A percentile compares a stretch with the other conserved stretches of the same genome.
Evolutionary conservation across 2,888 invertebrate species (phyloP).

Genomic region (Elmis aenea): DNA sequence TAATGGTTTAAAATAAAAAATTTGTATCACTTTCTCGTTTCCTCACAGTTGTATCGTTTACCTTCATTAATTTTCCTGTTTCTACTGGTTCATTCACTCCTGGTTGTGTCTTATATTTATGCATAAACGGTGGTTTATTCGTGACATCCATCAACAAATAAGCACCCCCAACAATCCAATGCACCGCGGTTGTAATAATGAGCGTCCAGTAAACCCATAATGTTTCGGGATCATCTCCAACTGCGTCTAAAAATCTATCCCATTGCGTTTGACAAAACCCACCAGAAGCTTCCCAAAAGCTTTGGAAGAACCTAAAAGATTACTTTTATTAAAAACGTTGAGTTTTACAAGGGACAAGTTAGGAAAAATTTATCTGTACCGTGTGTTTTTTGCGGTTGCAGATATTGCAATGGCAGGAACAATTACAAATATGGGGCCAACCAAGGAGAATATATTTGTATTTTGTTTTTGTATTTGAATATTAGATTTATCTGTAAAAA

Average conservation of each 20-base stretch:
- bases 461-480: too few species aligned
- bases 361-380: too few species aligned
- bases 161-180: slow-evolving; percentile 70
- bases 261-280: slow-evolving; percentile 80
- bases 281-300: slow-evolving; percentile 81
- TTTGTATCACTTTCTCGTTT: too few species aligned
- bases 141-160: slow-evolving; percentile 71
- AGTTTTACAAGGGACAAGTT: too few species aligned
- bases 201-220: slow-evolving; percentile 62
- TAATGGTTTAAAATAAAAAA: too few species aligned
- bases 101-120: slow-evolving; percentile 77
- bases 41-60: too few species aligned
- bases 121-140: slow-evolving; percentile 65
- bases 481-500: too few species aligned
- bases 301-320: slow-evolving; percentile 69
- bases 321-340: too few species aligned
- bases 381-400: too few species aligned
- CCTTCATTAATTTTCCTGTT: slow-evolving; percentile 54
- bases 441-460: too few species aligned
- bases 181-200: slow-evolving; percentile 59
- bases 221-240: slow-evolving; percentile 62
- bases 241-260: slow-evolving; percentile 63
- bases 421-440: too few species aligned
- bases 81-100: slow-evolving; percentile 75
- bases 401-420: too few species aligned